Base-by-base conservation (phyloP, 2,888 invertebrate species). In the Altica lythri region DNA sequence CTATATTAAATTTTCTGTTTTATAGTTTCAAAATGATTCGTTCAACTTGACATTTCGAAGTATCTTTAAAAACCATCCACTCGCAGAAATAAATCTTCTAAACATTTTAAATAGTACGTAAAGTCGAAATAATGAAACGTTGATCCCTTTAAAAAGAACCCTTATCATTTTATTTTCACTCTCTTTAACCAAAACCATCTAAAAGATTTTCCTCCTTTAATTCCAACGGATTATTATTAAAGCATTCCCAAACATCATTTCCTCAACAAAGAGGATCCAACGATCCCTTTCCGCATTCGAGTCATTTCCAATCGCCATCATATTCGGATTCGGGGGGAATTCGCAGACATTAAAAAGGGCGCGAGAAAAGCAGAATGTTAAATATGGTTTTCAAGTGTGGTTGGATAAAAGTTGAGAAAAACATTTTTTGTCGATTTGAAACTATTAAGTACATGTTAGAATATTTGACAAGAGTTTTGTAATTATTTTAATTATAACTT, bases 171-270 rank as follows among this genome's bases (percentile, higher is more conserved):
- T 30, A 19, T 40, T 32, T 49, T 40, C 42, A 40, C 40, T 25
- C 12, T 12, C 10, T n/a, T 12, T 38, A 22, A 27, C 35, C 30
- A 4, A 18, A 19, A 14, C 35, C 22, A 29, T 17, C 48, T 27
- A 30, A 40, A n/a, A 48, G 40, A 48, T 48, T 48, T 48, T 40
- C 40, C 40, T 17, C 29, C 32, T 49, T 49, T 49, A 49, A 49
- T 49, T 49, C 32, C 40, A 32, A 32, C 22, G 49, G 40, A 49
- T 40, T 49, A 49, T 49, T 27, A 49, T 49, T 40, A 49, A 40
- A 49, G 49, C 40, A 30, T 49, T 42, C 32, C 17, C 34, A 46
- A 46, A 46, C 46, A 46, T 46, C 19, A 46, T 46, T 46, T 46
- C 46, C 46, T 46, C 46, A 35, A 37, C 46, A 46, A 27, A 46